Evolutionary conservation across 2,888 invertebrate species (phyloP), one percentile per base, ranked within the genome.

Genomic region (Homarus gammarus): DNA sequence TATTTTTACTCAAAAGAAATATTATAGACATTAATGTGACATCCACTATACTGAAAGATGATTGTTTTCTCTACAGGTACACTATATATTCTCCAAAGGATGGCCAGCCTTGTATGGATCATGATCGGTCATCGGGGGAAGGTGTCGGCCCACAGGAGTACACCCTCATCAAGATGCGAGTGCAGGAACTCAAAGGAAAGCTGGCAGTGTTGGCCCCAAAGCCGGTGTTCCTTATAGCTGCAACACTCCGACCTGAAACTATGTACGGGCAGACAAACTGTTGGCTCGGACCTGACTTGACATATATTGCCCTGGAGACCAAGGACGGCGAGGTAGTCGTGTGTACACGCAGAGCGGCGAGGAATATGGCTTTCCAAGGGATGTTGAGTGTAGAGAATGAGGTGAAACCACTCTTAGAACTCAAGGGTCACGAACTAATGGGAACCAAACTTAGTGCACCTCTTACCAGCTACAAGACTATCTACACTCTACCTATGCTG

Each of bases 231-330:
- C 95, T 99, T 91, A 98, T 99, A 18, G 99, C 99, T 31, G 99
- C 99, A 12, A 99, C 99, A 6, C 95, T 99, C n/a, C 95, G 99
- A 90, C 99, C 99, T 0, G 99, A 99, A 95, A 99, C 99, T 0
- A 99, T 99, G 99, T 99, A 99, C 93, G 99, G 99, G 0, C 99
- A 99, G 95, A 99, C 99, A 0, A 99, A 99, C 94, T 99, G 99
- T 94, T 99, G 99, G 99, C 94, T 99, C 3, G 97, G 97, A 93
- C 99, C 99, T 0, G 98, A 99, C 93, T 97, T 99, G 93, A 96
- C 96, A 92, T 99, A 99, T 93, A 96, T 99, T 92, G 98, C 97
- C 0, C 97, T 95, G 92, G 93, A 94, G 89, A 93, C 93, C 8
- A 93, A 93, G 31, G 93, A 93, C 36, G 93, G 93, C n/a, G 92